Percentiles rank a stretch among this genome's conserved stretches.
phyloP scores from a whole-genome alignment of 2,888 invertebrate species.

The Piscicola geometra region DNA sequence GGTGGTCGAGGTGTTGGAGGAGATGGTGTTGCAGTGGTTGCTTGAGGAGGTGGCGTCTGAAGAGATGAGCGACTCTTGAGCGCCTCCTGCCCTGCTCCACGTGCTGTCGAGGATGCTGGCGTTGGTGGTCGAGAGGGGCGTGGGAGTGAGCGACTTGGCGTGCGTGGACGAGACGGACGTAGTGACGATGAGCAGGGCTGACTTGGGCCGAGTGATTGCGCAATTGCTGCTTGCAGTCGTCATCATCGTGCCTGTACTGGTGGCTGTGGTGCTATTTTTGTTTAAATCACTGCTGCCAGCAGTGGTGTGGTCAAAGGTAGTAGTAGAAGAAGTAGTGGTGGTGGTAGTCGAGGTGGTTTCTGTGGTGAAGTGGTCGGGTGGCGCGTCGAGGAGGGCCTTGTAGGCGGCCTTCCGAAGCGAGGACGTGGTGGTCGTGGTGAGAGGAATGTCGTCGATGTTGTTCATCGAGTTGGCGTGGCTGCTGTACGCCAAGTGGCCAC shows the following conservation, averaged over 20 bases:
- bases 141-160: slow-evolving; percentile 1
- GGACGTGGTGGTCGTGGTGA: neutral
- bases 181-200: neutral
- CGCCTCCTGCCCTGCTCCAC: too few relatives aligned
- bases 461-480: neutral
- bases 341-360: slow-evolving; percentile 35
- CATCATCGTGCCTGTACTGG: neutral
- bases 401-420: neutral
- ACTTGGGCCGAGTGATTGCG: neutral
- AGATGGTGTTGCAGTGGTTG: neutral
- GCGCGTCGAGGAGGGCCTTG: neutral
- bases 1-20: slow-evolving; percentile 44
- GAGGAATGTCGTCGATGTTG: slow-evolving; percentile 5
- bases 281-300: neutral
- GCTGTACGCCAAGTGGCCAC: neutral
- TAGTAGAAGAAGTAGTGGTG: neutral
- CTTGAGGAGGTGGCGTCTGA: slow-evolving; percentile 14
- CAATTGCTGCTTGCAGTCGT: neutral
- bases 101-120: neutral
- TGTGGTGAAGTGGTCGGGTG: too few relatives aligned
- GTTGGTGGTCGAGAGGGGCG: slow-evolving; percentile 1
- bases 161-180: neutral
- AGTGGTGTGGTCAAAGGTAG: neutral
- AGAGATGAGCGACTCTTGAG: neutral
- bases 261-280: neutral